phyloP scores from a whole-genome alignment of 1,140 invertebrate genomes.

The Mactra quadrangularis region DNA sequence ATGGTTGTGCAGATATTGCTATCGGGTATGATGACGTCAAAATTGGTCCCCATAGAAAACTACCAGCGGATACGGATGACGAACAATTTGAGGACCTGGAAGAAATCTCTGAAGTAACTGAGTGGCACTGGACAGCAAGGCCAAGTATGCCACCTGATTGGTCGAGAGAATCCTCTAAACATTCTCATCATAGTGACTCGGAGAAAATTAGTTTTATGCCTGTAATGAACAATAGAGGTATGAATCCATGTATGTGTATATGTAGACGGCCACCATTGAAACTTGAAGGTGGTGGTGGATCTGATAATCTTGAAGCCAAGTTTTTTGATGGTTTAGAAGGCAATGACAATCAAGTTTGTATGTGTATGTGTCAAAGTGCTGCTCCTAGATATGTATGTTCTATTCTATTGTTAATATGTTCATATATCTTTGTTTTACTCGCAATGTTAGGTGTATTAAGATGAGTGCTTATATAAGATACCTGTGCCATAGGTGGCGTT shows the following conservation, averaged over 20 bases:
- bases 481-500: not conserved
- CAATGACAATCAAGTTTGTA: slow-evolving; percentile 57
- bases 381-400: slow-evolving; percentile 11
- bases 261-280: slow-evolving; percentile 53
- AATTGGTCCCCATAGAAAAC: slow-evolving; percentile 43
- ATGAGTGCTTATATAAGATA: not conserved
- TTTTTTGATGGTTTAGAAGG: slow-evolving; percentile 54
- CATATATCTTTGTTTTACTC: not conserved
- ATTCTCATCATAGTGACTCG: slow-evolving; percentile 24
- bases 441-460: not conserved
- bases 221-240: slow-evolving; percentile 49
- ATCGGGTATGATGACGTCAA: slow-evolving; percentile 75
- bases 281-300: slow-evolving; percentile 1
- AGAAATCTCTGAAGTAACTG: not conserved
- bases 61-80: slow-evolving; percentile 54
- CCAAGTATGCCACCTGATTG: slow-evolving; percentile 8
- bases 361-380: slow-evolving; percentile 62
- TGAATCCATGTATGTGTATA: slow-evolving; percentile 60
- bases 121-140: slow-evolving; percentile 40
- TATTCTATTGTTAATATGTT: not conserved
- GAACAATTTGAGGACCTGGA: slow-evolving; percentile 27
- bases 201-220: slow-evolving; percentile 58
- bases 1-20: slow-evolving; percentile 79
- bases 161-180: slow-evolving; percentile 11
- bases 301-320: slow-evolving; percentile 27